A percentile compares a stretch with the other conserved stretches of the same genome.
Evolutionary conservation across 2,797 vertebrate species (phyloP).

Genomic region (Tinamus major): DNA sequence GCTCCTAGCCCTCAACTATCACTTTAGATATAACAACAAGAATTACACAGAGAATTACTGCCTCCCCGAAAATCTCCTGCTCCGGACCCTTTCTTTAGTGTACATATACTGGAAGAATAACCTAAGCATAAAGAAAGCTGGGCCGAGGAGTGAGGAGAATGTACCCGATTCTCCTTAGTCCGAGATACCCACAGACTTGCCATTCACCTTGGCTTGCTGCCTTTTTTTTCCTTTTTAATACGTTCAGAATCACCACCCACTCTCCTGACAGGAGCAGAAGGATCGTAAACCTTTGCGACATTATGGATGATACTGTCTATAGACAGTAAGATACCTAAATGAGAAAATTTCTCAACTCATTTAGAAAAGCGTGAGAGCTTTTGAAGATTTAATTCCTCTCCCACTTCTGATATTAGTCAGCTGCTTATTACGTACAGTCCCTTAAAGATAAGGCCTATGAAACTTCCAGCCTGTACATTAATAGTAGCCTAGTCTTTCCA

Average conservation of each 20-base stretch:
- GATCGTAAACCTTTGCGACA: slow-evolving; percentile 45
- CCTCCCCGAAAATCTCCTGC: slow-evolving; percentile 62
- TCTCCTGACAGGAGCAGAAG: slow-evolving; percentile 38
- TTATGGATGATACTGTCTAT: slow-evolving; percentile 55
- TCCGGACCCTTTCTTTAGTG: slow-evolving; percentile 62
- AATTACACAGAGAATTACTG: slow-evolving; percentile 77
- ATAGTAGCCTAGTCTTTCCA: not conserved
- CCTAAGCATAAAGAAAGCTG: slow-evolving; percentile 57
- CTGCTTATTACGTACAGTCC: slow-evolving; percentile 12
- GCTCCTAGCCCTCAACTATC: slow-evolving; percentile 84
- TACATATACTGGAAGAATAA: slow-evolving; percentile 55
- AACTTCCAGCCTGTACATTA: slow-evolving; percentile 34
- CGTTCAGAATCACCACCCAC: not conserved
- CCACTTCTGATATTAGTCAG: not conserved
- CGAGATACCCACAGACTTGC: slow-evolving; percentile 48
- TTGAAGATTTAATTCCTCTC: slow-evolving; percentile 48
- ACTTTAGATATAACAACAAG: slow-evolving; percentile 82
- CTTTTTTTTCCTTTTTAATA: not conserved
- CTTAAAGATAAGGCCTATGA: not conserved
- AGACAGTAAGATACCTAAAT: slow-evolving; percentile 60
- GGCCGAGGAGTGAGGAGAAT: slow-evolving; percentile 54
- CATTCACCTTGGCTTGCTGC: slow-evolving; percentile 2
- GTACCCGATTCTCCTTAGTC: slow-evolving; percentile 28
- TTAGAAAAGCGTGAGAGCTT: slow-evolving; percentile 61
- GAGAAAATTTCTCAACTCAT: slow-evolving; percentile 60